Evolutionary conservation across 2,888 invertebrate genomes (phyloP).

Genomic region (Drosophila neonasuta): DNA sequence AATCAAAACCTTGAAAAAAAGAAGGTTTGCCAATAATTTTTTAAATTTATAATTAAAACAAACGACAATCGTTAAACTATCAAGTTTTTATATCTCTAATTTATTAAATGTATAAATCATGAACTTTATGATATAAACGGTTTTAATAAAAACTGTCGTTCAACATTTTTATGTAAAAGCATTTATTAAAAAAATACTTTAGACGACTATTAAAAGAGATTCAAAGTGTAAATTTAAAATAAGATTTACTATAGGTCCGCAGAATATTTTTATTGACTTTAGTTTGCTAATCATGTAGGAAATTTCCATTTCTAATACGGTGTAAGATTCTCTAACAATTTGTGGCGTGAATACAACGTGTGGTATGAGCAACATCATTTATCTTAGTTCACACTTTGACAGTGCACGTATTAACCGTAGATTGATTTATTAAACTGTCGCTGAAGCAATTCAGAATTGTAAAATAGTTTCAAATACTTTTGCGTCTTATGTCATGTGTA

Average conservation of each 20-base stretch:
- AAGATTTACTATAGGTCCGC: neutral
- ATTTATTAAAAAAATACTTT: neutral
- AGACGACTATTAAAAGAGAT: neutral
- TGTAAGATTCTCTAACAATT: neutral
- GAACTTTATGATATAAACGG: neutral
- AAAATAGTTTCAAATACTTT: conserved; percentile 37
- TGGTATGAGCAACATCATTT: neutral
- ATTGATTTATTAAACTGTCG: conserved; percentile 59
- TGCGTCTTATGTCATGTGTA: conserved; percentile 56
- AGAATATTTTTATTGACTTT: neutral
- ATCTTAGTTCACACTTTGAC: conserved; percentile 11
- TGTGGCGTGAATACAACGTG: neutral
- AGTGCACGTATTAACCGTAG: conserved; percentile 9
- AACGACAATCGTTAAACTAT: conserved; percentile 1
- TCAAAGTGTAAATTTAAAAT: neutral
- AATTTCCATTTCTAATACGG: neutral
- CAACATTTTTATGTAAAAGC: neutral
- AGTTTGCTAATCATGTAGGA: neutral
- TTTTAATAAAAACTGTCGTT: neutral
- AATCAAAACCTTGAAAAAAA: neutral
- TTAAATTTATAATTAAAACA: neutral
- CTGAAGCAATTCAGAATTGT: conserved; percentile 41
- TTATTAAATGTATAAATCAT: neutral
- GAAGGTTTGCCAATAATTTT: neutral
- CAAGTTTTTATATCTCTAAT: neutral